Base-by-base conservation (phyloP, 2,797 vertebrate species). In the Leucoraja ocellata region DNA sequence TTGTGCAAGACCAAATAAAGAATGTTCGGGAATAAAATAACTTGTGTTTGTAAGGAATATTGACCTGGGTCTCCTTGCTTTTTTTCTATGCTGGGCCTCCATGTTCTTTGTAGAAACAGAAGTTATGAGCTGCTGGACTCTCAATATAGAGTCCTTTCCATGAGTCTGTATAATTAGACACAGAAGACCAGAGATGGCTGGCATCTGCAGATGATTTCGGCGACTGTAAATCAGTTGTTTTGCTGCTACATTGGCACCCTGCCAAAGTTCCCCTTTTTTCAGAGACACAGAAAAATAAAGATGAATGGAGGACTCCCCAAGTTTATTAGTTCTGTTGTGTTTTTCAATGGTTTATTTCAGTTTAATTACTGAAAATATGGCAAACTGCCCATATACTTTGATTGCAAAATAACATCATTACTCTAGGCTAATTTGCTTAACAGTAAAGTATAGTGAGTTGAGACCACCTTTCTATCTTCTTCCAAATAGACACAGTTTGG, bases 121-220 rank as follows among this genome's bases (percentile, higher is more conserved):
- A 88, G n/a, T 88, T 88, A 88, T 88, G 84, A 88, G 61, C 84
- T 88, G 84, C 84, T 88, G 84, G n/a, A 68, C 84, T 68, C 84
- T n/a, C 14, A 88, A 88, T 18, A 68, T 63, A 65, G 95, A 94
- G 94, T 94, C 96, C 95, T 96, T 96, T 95, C 97, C 97, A 96
- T 97, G 95, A 97, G 95, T 94, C 95, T 95, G 94, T 96, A 93
- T 98, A 97, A 98, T 97, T 97, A 97, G 96, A 96, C 95, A 96
- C 97, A 97, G 98, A 97, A 96, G 95, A 94, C 95, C 93, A 96
- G 96, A 95, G 95, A 94, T 78, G 93, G 96, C 96, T 96, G 94
- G 97, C 97, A 98, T 98, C 97, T 98, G 97, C 95, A 95, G 96
- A 95, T 97, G 96, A 96, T 98, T 98, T 97, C 94, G 93, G 96